Evolutionary conservation across 2,888 invertebrate genomes (phyloP).

Genomic region (Epistrophe eligans): DNA sequence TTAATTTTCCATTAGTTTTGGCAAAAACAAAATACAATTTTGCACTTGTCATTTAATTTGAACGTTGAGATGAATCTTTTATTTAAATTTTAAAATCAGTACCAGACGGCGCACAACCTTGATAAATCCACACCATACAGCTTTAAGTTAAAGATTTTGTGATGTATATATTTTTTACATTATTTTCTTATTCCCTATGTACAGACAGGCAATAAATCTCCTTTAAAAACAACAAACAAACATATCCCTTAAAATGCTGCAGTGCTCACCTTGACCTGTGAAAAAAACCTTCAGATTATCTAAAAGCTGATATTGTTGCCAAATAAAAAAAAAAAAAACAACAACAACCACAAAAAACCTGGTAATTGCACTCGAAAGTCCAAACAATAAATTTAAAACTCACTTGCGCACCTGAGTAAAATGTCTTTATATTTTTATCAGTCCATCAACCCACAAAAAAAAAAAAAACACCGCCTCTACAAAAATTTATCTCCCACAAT

Average conservation of each 20-base stretch:
- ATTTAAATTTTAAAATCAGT: background rate
- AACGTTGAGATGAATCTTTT: background rate
- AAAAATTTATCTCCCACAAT: slow-evolving; percentile 47
- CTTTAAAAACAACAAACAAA: slow-evolving; percentile 1
- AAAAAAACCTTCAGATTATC: slow-evolving; percentile 1
- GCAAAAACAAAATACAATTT: background rate
- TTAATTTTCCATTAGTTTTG: no score
- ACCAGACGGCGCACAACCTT: background rate
- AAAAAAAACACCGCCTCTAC: slow-evolving; percentile 18
- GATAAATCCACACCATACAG: background rate
- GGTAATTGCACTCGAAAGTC: slow-evolving; percentile 27
- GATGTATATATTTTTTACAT: background rate
- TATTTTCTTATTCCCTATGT: background rate
- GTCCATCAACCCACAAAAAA: slow-evolving; percentile 55
- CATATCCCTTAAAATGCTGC: slow-evolving; percentile 44
- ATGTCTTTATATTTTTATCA: slow-evolving; percentile 35
- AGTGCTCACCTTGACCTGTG: slow-evolving; percentile 54
- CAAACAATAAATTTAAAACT: slow-evolving; percentile 8
- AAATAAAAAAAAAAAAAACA: slow-evolving; percentile 7
- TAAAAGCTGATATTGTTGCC: slow-evolving; percentile 14
- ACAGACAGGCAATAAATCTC: slow-evolving; percentile 37
- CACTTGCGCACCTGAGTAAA: slow-evolving; percentile 44
- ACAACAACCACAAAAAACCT: slow-evolving; percentile 5
- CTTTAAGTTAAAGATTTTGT: background rate
- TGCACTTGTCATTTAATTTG: background rate